phyloP scores from a whole-genome alignment of 2,888 invertebrate genomes.

The Harpalus rufipes region DNA sequence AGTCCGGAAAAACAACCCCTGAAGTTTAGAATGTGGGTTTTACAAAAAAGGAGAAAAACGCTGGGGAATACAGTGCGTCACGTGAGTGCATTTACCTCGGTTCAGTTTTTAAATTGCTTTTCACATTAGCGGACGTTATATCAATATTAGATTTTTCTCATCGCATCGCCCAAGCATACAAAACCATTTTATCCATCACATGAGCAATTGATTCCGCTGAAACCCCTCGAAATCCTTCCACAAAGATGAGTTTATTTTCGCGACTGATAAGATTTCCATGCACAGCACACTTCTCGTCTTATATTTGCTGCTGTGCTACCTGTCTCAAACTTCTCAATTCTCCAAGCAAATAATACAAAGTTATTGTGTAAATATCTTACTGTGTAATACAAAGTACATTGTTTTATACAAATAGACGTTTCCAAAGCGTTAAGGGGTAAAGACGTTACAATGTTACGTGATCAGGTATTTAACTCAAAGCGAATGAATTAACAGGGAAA shows the following conservation, averaged over 20 bases:
- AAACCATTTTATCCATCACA: slow-evolving; percentile 46
- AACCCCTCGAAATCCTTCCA: slow-evolving; percentile 25
- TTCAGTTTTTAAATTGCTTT: slow-evolving; percentile 46
- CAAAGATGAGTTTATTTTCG: slow-evolving; percentile 29
- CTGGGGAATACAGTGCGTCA: slow-evolving; percentile 2
- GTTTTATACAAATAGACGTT: slow-evolving; percentile 37
- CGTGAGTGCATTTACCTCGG: slow-evolving; percentile 38
- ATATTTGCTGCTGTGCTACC: slow-evolving; percentile 33
- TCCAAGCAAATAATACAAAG: slow-evolving; percentile 33
- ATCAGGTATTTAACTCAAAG: slow-evolving; percentile 22
- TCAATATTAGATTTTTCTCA: slow-evolving; percentile 41
- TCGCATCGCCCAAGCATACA: slow-evolving; percentile 25
- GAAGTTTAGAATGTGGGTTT: not conserved
- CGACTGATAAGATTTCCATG: slow-evolving; percentile 22
- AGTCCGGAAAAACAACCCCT: not conserved
- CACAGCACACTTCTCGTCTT: slow-evolving; percentile 5
- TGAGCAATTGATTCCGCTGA: slow-evolving; percentile 37
- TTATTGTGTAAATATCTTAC: slow-evolving; percentile 51
- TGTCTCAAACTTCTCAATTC: slow-evolving; percentile 24
- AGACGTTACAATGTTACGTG: slow-evolving; percentile 4
- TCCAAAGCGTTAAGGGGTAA: not conserved
- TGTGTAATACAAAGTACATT: slow-evolving; percentile 33
- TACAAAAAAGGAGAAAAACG: not conserved
- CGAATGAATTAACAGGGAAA: not conserved
- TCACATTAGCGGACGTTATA: slow-evolving; percentile 22